Evolutionary conservation across 1,140 invertebrate species (phyloP).

Genomic region (Pectinophora gossypiella): DNA sequence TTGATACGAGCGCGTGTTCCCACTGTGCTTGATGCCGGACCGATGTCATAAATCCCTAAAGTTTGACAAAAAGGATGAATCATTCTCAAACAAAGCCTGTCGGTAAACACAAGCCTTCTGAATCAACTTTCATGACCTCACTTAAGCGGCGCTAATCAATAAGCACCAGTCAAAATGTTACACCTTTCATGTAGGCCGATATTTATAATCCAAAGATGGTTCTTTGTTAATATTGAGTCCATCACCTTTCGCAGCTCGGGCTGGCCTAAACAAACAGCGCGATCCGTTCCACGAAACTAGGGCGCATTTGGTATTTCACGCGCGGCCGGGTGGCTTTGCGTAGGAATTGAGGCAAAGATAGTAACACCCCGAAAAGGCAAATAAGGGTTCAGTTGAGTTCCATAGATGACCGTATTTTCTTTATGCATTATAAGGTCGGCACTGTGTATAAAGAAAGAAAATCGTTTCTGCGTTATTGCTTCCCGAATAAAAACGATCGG

Average conservation of each 20-base stretch:
- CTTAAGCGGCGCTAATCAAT: constrained; percentile 11
- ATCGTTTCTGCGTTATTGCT: constrained; percentile 43
- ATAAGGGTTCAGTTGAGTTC: constrained; percentile 59
- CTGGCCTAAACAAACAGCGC: constrained; percentile 53
- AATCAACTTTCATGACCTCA: not conserved
- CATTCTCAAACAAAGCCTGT: constrained; percentile 1
- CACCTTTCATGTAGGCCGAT: constrained; percentile 17
- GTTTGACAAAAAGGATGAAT: not conserved
- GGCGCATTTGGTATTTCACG: constrained; percentile 67
- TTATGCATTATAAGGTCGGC: constrained; percentile 52
- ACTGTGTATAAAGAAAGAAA: constrained; percentile 34
- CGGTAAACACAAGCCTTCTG: not conserved
- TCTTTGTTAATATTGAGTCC: constrained; percentile 48
- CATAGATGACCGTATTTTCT: constrained; percentile 57
- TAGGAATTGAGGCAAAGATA: constrained; percentile 65
- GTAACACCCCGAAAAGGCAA: constrained; percentile 63
- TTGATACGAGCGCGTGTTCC: constrained; percentile 31
- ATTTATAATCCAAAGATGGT: constrained; percentile 33
- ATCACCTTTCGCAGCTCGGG: constrained; percentile 35
- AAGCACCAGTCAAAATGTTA: constrained; percentile 26
- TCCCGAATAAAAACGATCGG: constrained; percentile 38
- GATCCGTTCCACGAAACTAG: constrained; percentile 51
- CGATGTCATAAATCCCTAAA: constrained; percentile 12
- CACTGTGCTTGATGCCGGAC: constrained; percentile 22
- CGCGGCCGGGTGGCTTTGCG: constrained; percentile 57